Base-by-base conservation (phyloP, 2,888 invertebrate genomes). In the Calameuta idolon region DNA sequence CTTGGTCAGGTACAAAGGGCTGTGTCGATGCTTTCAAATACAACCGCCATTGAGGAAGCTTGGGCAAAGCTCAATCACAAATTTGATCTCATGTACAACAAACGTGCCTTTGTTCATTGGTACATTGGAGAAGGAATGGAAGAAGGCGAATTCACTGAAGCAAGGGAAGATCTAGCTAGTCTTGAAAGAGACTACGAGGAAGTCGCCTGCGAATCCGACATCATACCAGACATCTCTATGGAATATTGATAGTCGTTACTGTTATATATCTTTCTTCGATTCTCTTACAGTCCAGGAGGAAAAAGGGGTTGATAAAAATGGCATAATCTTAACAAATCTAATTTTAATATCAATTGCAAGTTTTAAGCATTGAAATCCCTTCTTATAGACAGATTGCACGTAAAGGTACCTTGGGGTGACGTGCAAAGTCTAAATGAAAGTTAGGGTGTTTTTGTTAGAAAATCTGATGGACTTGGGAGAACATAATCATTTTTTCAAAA, bases 21-120 rank as follows among this genome's bases (percentile, higher is more conserved):
- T 9, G 90, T 90, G 2, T 87, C 90, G 23, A 90, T 90, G 90
- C 82, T 90, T 3, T 90, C 90, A 11, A 90, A 90, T 35, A 90
- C 90, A 11, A 90, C 90, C 0, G 90, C 90, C 3, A 90, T 90
- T 78, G 89, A 88, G 68, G 88, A 89, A 78, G 88, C 90, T 0
- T 90, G 90, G 90, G 83, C 95, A 83, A 96, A 97, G 86, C 93
- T 98, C 80, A 97, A 98, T 92, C 97, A 97, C 92, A 98, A 98
- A 91, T 98, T 98, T 91, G 98, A 98, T 92, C 92, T 98, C 87
- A 98, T 98, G 98, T 98, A 97, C 92, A 97, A 98, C 69, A 98
- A 98, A 92, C 94, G 98, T 81, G 98, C 98, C 4, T 98, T 98
- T 91, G 98, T 98, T 31, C 98, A 98, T 92, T 98, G 98, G 98